These are phyloP conservation scores for Pseudomugil gertrudae DNA, from an alignment of 2,797 vertebrate genomes.

Conservation along the genomic window DNA sequence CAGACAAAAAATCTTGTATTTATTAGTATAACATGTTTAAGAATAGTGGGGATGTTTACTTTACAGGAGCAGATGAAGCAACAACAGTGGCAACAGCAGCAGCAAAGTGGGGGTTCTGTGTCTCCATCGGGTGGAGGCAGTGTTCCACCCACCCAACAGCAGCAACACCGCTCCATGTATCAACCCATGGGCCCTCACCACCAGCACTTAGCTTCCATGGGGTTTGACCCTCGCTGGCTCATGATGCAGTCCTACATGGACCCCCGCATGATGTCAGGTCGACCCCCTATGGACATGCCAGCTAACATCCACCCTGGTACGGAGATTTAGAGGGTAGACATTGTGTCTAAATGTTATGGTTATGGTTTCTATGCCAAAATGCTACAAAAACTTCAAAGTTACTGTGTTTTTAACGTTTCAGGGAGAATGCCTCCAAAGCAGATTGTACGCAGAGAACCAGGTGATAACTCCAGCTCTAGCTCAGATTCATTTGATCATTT, in stretches of 20 bases:
- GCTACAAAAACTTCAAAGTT: background rate
- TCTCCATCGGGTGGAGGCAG: constrained; percentile 83
- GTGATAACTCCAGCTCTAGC: constrained; percentile 88
- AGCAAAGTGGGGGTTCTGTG: constrained; percentile 86
- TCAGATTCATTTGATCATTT: constrained; percentile 96
- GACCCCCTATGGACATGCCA: constrained; percentile 92
- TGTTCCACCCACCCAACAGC: constrained; percentile 75
- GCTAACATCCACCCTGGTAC: constrained; percentile 91
- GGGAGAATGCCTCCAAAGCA: constrained; percentile 96
- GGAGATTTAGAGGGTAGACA: constrained; percentile 6
- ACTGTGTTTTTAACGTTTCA: constrained; percentile 55
- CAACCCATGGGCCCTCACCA: constrained; percentile 94
- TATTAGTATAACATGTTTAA: background rate
- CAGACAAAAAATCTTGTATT: background rate
- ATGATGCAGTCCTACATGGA: constrained; percentile 99
- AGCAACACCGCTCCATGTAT: constrained; percentile 93
- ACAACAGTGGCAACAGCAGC: constrained; percentile 86
- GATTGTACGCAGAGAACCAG: constrained; percentile 92
- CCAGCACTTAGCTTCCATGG: constrained; percentile 95
- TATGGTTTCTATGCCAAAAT: background rate
- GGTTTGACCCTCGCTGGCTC: constrained; percentile 97
- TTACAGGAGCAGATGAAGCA: constrained; percentile 96
- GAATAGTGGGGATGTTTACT: background rate
- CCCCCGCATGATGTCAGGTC: constrained; percentile 95
- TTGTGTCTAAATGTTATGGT: background rate